Evolutionary conservation across 2,797 vertebrate species (phyloP).

Genomic region (Trichosurus vulpecula): DNA sequence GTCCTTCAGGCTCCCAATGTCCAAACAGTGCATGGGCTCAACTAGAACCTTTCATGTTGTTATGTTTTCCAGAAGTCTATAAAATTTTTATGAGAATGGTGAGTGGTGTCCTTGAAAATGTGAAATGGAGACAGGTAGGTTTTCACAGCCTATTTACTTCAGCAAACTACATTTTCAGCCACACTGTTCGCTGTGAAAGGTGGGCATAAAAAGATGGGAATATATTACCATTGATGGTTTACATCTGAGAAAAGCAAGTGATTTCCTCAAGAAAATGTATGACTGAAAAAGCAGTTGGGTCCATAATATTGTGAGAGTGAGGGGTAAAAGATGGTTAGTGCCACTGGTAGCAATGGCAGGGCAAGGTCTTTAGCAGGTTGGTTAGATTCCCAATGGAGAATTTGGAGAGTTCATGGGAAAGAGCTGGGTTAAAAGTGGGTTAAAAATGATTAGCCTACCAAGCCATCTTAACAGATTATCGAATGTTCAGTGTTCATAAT

Average conservation of each 20-base stretch:
- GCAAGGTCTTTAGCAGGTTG: background rate
- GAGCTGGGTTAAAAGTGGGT: background rate
- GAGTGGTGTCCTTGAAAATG: background rate
- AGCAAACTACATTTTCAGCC: background rate
- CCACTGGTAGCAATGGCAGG: background rate
- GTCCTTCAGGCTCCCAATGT: background rate
- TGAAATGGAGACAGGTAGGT: background rate
- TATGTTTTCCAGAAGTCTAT: background rate
- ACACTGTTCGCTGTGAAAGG: background rate
- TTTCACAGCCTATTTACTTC: background rate
- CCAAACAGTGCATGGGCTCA: background rate
- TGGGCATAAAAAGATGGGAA: background rate
- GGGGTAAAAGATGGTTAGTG: background rate
- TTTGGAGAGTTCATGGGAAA: background rate
- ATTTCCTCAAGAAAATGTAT: background rate
- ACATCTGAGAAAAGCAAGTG: background rate
- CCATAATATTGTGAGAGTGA: background rate
- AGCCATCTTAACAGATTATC: background rate
- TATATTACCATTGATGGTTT: background rate
- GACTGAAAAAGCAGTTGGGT: background rate
- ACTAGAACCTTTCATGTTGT: background rate
- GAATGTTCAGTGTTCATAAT: background rate
- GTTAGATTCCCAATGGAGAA: background rate
- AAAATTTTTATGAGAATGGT: background rate
- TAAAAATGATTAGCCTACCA: background rate